Evolutionary conservation across 1,140 invertebrate genomes (phyloP).

Genomic region (Tyrophagus putrescentiae): DNA sequence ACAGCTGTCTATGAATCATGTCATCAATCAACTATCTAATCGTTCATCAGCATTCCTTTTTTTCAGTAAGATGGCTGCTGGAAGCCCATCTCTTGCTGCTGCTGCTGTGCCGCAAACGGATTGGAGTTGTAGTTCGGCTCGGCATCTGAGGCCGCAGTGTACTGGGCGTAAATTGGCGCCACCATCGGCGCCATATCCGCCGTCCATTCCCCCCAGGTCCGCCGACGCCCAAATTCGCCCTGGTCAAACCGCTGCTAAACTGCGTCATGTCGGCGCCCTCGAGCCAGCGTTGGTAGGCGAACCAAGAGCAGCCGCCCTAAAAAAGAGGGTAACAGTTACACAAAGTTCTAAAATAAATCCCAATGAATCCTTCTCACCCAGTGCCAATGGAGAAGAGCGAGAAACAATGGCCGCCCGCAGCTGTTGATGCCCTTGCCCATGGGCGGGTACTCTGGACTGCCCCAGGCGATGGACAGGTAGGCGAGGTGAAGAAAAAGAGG

Average conservation of each 20-base stretch:
- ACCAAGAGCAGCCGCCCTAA: constrained; percentile 76
- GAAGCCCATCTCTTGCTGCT: constrained; percentile 21
- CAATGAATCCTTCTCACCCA: constrained; percentile 45
- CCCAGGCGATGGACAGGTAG: constrained; percentile 81
- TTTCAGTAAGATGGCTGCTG: constrained; percentile 26
- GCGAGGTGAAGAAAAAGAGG: constrained; percentile 90
- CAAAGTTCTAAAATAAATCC: background rate
- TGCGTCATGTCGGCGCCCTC: constrained; percentile 66
- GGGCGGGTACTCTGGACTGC: constrained; percentile 50
- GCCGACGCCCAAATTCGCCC: background rate
- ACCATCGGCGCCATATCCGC: too few species aligned
- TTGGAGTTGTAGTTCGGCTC: constrained; percentile 17
- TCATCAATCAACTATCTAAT: too few species aligned
- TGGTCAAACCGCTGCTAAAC: constrained; percentile 68
- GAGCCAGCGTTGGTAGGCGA: constrained; percentile 78
- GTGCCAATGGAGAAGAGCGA: constrained; percentile 90
- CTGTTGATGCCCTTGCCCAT: constrained; percentile 52
- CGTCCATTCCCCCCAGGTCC: too few species aligned
- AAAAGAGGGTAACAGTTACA: background rate
- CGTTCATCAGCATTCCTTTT: too few species aligned
- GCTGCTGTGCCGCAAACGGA: constrained; percentile 13
- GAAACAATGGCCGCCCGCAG: constrained; percentile 85
- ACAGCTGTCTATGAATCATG: too few species aligned
- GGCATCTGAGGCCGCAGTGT: background rate
- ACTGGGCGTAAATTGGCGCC: background rate